These are phyloP conservation scores for Papilio aristodemus DNA, from an alignment of 1,140 invertebrate genomes.

Conservation along the genomic window DNA sequence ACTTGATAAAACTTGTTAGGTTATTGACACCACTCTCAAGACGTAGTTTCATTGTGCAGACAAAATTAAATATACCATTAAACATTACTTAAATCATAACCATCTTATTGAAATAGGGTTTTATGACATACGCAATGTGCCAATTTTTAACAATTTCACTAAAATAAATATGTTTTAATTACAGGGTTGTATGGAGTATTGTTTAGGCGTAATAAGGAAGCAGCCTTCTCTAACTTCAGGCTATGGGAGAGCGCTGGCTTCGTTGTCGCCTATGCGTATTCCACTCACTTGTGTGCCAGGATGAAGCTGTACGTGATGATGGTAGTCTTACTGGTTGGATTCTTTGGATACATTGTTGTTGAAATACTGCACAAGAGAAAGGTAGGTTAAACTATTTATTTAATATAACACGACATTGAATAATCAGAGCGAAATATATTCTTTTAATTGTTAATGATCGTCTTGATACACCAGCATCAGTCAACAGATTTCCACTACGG, in stretches of 20 bases:
- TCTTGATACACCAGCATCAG: no score
- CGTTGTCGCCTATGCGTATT: constrained; percentile 94
- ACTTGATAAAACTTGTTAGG: not conserved
- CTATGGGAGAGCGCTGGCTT: constrained; percentile 97
- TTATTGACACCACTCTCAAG: not conserved
- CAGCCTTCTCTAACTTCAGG: constrained; percentile 97
- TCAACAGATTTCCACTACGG: no score
- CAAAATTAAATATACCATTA: not conserved
- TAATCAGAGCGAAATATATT: no score
- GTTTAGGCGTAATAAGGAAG: constrained; percentile 95
- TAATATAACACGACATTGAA: not conserved
- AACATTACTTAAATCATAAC: not conserved
- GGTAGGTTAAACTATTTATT: constrained; percentile 58
- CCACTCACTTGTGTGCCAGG: constrained; percentile 91
- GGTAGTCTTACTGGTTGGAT: constrained; percentile 88
- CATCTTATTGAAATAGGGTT: no score
- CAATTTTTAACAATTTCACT: not conserved
- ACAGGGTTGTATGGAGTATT: constrained; percentile 94
- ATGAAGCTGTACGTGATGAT: constrained; percentile 95
- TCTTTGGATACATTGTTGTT: constrained; percentile 90
- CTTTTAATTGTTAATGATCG: no score
- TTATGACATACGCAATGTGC: not conserved
- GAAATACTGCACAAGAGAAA: constrained; percentile 91
- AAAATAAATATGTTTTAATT: constrained; percentile 38
- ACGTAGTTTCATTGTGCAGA: not conserved